Percentiles rank a stretch among this genome's conserved stretches.
Conservation (phyloP, 2,113 vertebrate genomes). For the Anthoscopus minutus region DNA sequence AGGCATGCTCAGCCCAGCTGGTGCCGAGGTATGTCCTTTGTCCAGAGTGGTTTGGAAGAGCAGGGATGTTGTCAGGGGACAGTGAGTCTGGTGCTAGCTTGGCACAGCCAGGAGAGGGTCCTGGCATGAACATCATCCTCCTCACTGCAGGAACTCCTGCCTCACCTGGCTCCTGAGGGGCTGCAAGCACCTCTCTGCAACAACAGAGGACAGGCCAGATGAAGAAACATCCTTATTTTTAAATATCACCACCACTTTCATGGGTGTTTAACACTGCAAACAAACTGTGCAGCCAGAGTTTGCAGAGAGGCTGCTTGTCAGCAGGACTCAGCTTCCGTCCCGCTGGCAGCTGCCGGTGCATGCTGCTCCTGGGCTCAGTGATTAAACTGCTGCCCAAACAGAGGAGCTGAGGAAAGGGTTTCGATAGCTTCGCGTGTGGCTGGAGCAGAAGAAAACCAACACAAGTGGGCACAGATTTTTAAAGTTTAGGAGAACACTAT, state of each 20-base stretch:
- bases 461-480: not conserved
- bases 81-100: rapidly evolving
- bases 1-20: not conserved
- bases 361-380: not conserved
- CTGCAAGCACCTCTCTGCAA: not conserved
- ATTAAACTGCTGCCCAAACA: not conserved
- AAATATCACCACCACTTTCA: not conserved
- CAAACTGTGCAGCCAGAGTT: not conserved
- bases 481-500: not conserved
- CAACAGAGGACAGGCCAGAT: not conserved
- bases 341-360: not conserved
- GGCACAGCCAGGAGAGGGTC: not conserved
- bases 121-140: rapidly evolving
- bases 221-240: not conserved
- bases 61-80: not conserved
- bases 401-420: not conserved
- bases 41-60: not conserved
- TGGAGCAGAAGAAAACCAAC: not conserved
- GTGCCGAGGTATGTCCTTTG: rapidly evolving
- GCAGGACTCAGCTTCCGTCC: not conserved
- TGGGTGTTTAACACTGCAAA: not conserved
- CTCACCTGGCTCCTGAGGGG: rapidly evolving
- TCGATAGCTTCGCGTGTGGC: rapidly evolving
- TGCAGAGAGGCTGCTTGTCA: not conserved
- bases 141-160: rapidly evolving